Percentiles rank a stretch among this genome's conserved stretches.
Conservation (phyloP, 2,888 invertebrate genomes). For the Subacronicta megacephala region DNA sequence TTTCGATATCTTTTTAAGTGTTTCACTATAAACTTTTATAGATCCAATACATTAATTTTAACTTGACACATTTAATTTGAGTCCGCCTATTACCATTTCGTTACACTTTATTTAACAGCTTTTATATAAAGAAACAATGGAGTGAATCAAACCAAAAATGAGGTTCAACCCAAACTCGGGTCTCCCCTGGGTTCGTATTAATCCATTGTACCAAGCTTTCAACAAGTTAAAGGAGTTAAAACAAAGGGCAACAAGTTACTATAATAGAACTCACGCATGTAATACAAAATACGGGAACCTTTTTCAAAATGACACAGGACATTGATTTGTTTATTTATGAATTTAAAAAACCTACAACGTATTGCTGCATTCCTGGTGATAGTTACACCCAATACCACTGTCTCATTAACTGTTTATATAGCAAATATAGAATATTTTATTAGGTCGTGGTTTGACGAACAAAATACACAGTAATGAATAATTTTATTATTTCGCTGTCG, state of each 20-base stretch:
- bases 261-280: slow-evolving; percentile 34
- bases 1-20: too few species aligned
- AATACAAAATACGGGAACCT: slow-evolving; percentile 60
- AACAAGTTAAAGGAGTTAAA: slow-evolving; percentile 58
- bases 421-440: too few species aligned
- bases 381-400: slow-evolving; percentile 7
- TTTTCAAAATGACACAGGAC: slow-evolving; percentile 59
- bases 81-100: slow-evolving; percentile 7
- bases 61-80: slow-evolving; percentile 2
- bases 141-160: slow-evolving; percentile 18
- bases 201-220: slow-evolving; percentile 59
- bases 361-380: slow-evolving; percentile 1
- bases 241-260: slow-evolving; percentile 64
- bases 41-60: too few species aligned
- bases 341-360: slow-evolving; percentile 6
- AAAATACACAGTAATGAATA: slow-evolving; percentile 45
- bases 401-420: too few species aligned
- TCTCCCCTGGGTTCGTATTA: slow-evolving; percentile 37
- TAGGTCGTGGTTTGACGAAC: slow-evolving; percentile 23
- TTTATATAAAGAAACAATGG: slow-evolving; percentile 29
- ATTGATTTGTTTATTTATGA: slow-evolving; percentile 2
- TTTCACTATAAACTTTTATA: too few species aligned
- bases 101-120: slow-evolving; percentile 11
- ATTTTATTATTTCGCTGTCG: slow-evolving; percentile 49
- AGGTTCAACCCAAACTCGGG: slow-evolving; percentile 33